A percentile compares a stretch with the other conserved stretches of the same genome.
phyloP scores from a whole-genome alignment of 1,140 invertebrate genomes.

The Wiebesia pumilae region DNA sequence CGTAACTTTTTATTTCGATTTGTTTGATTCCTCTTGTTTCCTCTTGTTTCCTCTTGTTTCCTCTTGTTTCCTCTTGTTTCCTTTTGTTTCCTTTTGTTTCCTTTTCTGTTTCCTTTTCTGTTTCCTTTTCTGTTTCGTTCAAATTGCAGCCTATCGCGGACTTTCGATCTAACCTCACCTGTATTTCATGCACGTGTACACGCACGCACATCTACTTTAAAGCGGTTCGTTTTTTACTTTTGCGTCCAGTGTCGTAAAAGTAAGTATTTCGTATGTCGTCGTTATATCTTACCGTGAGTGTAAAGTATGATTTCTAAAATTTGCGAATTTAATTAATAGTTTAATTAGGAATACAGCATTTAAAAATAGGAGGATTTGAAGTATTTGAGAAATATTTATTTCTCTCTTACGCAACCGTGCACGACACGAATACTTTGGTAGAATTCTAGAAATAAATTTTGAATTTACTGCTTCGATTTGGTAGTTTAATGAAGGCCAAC shows the following conservation, averaged over 20 bases:
- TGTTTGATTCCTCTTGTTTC: no score
- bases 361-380: not conserved
- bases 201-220: not conserved
- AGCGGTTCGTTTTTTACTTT: not conserved
- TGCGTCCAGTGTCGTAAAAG: not conserved
- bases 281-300: not conserved
- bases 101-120: no score
- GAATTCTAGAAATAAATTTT: conserved; percentile 43
- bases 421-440: not conserved
- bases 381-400: not conserved
- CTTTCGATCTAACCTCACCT: conserved; percentile 44
- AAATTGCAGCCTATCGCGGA: conserved; percentile 18
- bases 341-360: not conserved
- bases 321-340: not conserved
- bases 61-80: no score
- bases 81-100: no score
- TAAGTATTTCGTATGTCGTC: not conserved
- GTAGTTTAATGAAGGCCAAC: conserved; percentile 12
- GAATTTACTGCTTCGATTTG: conserved; percentile 17
- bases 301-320: not conserved
- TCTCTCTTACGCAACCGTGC: not conserved
- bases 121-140: not conserved
- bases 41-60: no score
- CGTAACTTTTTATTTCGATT: not conserved
- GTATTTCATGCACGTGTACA: not conserved